Evolutionary conservation across 2,888 invertebrate genomes (phyloP), one percentile per base, ranked within the genome.

Genomic region (Blastobasis adustella): DNA sequence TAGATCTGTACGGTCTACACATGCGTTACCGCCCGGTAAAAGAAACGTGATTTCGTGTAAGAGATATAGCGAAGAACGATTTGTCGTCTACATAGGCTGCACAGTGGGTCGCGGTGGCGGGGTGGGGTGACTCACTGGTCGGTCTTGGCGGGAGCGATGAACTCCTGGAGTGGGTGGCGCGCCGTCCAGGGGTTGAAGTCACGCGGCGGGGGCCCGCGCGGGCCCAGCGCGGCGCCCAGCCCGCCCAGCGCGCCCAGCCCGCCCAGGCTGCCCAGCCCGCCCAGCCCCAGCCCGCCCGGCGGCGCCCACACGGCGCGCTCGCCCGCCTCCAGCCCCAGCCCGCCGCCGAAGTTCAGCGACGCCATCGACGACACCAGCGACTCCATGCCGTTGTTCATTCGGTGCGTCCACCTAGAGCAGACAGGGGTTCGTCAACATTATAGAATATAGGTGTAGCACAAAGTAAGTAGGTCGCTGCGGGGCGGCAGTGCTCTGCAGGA

Each of bases 141-240:
- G 47, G 67, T 57, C 65, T 76, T 72, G 55, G 59, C 66, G 54
- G 69, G 72, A 51, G 73, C 63, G 58, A 82, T 74, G 67, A 81
- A 80, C 66, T 77, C 82, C 58, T 78, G 76, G 59, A 86, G 71
- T 56, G 86, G 87, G 55, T 81, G 80, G 37, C 71, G 74, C 51
- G 80, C 75, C 6, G 86, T 86, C 86, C 86, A 87, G 8, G 81
- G 82, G 70, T 87, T 85, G 71, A 82, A 87, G 65, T 79, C 77
- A 38, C 63, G 65, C 49, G 69, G 58, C 50, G 63, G 61, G 47
- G 66, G 65, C 43, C 60, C 56, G 49, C 55, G 56, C 42, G 62
- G 60, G 46, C 44, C 47, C 55, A 60, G 59, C 49, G 61, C 58
- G 37, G 65, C 51, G 49, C 42, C 37, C 42, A 40, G 7, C 40